A percentile compares a stretch with the other conserved stretches of the same genome.
Conservation (phyloP, 1,140 invertebrate species). For the Anastrepha ludens region DNA sequence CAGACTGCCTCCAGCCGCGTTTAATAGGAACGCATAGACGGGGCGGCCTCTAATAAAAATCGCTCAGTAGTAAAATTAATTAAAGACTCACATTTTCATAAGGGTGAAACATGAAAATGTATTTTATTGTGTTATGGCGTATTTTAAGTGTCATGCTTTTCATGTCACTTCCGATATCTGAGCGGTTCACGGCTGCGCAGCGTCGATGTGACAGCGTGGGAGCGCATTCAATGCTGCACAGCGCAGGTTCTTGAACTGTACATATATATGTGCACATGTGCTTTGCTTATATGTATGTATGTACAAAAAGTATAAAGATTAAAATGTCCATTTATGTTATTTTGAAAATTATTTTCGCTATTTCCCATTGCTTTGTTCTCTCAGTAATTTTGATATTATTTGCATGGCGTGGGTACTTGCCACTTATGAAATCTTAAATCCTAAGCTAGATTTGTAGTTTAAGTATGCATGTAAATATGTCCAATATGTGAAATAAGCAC, state of each 20-base stretch:
- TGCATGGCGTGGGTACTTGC: not conserved
- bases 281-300: not conserved
- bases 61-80: conserved; percentile 45
- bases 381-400: too few relatives aligned
- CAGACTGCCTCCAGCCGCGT: not conserved
- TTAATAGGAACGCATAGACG: not conserved
- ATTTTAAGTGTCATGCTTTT: conserved; percentile 20
- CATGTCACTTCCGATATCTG: conserved; percentile 29
- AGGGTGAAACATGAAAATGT: conserved; percentile 45
- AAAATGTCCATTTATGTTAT: not conserved
- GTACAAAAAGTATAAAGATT: not conserved
- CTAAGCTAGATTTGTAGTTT: not conserved
- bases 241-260: conserved; percentile 30
- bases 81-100: conserved; percentile 43
- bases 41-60: conserved; percentile 34
- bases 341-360: not conserved
- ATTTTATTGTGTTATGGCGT: not conserved
- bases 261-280: not conserved
- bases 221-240: not conserved
- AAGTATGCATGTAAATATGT: not conserved
- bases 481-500: not conserved
- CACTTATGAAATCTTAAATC: not conserved
- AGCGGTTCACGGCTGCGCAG: conserved; percentile 12
- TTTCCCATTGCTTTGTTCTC: not conserved
- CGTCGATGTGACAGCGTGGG: conserved; percentile 23